Evolutionary conservation across 2,113 vertebrate species (phyloP).

Genomic region (Bufo bufo): DNA sequence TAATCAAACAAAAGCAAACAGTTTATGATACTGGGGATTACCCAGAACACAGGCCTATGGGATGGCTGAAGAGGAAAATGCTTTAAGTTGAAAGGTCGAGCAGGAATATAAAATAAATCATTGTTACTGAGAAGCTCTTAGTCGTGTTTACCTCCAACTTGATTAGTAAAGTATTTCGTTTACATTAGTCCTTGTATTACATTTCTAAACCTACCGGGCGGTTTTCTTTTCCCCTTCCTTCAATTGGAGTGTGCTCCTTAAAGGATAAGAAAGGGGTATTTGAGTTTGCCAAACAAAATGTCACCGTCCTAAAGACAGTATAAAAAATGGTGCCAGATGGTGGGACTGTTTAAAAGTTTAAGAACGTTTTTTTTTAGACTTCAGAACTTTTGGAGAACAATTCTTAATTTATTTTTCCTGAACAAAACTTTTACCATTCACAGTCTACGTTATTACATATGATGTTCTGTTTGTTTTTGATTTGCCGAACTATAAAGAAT

Average conservation of each 20-base stretch:
- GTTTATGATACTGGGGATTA: slow-evolving; percentile 28
- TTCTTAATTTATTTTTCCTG: background rate
- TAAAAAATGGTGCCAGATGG: background rate
- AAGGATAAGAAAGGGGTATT: background rate
- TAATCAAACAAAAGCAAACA: slow-evolving; percentile 49
- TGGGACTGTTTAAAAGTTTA: background rate
- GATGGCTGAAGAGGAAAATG: background rate
- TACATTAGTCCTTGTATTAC: slow-evolving; percentile 38
- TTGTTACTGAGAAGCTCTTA: slow-evolving; percentile 32
- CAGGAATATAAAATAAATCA: slow-evolving; percentile 40
- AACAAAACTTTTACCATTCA: background rate
- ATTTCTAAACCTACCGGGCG: background rate
- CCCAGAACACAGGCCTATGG: background rate
- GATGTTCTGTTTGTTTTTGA: background rate
- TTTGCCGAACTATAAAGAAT: background rate
- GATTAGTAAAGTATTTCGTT: slow-evolving; percentile 45
- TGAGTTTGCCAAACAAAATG: slow-evolving; percentile 12
- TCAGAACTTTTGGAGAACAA: no score
- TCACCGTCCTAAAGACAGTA: background rate
- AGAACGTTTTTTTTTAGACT: background rate
- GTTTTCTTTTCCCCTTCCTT: background rate
- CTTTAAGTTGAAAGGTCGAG: slow-evolving; percentile 41
- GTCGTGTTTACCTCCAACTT: slow-evolving; percentile 24
- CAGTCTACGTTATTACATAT: background rate
- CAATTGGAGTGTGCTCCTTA: slow-evolving; percentile 14